Base-by-base conservation (phyloP, 2,888 invertebrate genomes). In the Calephelis perditalis region DNA sequence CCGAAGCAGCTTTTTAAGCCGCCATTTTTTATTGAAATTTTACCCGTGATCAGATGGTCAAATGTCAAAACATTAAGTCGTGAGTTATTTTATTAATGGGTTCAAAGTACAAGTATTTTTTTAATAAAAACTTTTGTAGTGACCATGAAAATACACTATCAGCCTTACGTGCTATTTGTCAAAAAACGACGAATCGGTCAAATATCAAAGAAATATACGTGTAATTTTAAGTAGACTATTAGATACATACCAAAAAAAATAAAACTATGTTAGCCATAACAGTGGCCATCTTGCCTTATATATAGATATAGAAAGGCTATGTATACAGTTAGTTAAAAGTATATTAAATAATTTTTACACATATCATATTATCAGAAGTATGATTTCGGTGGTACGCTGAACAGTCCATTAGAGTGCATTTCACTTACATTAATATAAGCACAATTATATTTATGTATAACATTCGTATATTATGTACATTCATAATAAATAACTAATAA, bases 251-350 rank as follows among this genome's bases (percentile, higher is more conserved):
- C 78, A 80, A 82, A 70, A 79, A 80, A 75, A 78, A 78, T 73
- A 73, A 63, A 73, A 76, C 71, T 74, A 75, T 78, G 76, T 82
- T 75, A 82, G 89, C 89, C 88, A 88, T 87, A 86, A 66, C 71
- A 57, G 84, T 83, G 87, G 88, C 88, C 88, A 88, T 89, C 85
- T 89, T 87, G 88, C 88, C 88, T 86, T 88, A 81, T 69, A 70
- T 52, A 72, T 70, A 70, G 66, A 70, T 66, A 71, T 70, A 68
- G 66, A 71, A 68, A 67, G 65, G 60, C 63, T 69, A 71, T 70
- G 61, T 46, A 61, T 64, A 66, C 60, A 63, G 72, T 67, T 64
- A 67, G 59, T 56, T 56, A 68, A 67, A 57, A 68, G 62, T 72
- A 72, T 76, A 70, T 73, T 68, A 70, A 69, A 74, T 71, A 71